Conservation (phyloP, 2,797 vertebrate genomes). For the Rhinophrynus dorsalis region DNA sequence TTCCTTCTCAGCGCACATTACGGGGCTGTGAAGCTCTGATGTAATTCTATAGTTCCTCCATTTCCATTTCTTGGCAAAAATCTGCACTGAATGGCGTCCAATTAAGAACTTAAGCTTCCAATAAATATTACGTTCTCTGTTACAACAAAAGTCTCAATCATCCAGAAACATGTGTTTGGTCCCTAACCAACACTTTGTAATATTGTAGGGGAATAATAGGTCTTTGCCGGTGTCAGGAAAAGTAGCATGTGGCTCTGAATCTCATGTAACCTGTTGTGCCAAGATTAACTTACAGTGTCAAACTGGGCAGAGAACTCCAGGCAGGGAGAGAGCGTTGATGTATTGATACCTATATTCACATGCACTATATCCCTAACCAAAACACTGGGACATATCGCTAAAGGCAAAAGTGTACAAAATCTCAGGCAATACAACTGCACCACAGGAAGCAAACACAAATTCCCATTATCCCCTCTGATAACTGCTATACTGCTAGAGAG, state of each 20-base stretch:
- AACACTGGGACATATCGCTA: too few relatives aligned
- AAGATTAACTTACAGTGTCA: background rate
- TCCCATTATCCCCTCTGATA: too few relatives aligned
- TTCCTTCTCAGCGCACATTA: background rate
- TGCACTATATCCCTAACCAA: too few relatives aligned
- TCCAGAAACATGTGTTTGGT: slow-evolving; percentile 24
- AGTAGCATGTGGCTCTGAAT: background rate
- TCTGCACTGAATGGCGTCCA: background rate
- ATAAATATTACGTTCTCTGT: slow-evolving; percentile 30
- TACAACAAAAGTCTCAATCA: slow-evolving; percentile 18
- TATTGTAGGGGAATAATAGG: background rate
- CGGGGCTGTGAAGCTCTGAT: background rate
- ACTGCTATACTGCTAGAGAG: too few relatives aligned
- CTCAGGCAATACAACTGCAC: too few relatives aligned
- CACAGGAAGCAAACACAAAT: too few relatives aligned
- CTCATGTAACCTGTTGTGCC: background rate
- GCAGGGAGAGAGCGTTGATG: too few relatives aligned
- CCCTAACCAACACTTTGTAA: slow-evolving; percentile 4
- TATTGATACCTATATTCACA: too few relatives aligned
- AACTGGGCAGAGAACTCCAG: too few relatives aligned
- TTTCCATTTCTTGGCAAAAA: background rate
- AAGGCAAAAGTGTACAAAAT: too few relatives aligned
- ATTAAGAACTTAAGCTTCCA: slow-evolving; percentile 31
- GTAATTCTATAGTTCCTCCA: slow-evolving; percentile 3
- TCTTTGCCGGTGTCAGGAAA: background rate